Evolutionary conservation across 2,888 invertebrate species (phyloP), one percentile per base, ranked within the genome.

Genomic region (Polydrusus tereticollis): DNA sequence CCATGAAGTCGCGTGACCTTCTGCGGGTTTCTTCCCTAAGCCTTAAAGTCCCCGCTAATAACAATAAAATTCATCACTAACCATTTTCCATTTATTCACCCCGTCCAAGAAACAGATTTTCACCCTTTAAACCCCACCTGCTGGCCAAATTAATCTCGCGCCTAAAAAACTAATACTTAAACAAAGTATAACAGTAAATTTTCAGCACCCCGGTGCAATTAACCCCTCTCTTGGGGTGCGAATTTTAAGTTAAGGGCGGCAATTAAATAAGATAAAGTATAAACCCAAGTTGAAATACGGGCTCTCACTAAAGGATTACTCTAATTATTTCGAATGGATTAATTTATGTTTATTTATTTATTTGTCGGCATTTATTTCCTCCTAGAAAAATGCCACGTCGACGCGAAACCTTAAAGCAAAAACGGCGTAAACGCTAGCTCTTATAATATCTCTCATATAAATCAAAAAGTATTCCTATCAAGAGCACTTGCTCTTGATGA

Each of bases 261-360:
- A 71, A 71, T 71, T 71, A 71, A 71, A 71, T 47, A 71, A 71
- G 70, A 70, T 70, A 71, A 71, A 71, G 71, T 71, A 59, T 71
- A 60, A 71, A 41, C 59, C 41, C 29, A 33, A 52, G 41, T 71
- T 71, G 65, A 71, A 65, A 71, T 71, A 65, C 64, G 45, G 55
- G 33, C 63, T 29, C 29, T 38, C 41, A 14, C 16, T 33, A 20
- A 33, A 29, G 50, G 38, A 26, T 50, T 68, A 41, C 33, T n/a
- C 21, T 60, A 59, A 68, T 68, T 68, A 50, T 60, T 68, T 58
- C 18, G 26, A 38, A 29, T 55, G 10, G 20, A 45, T 14, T 60
- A n/a, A 60, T 60, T 60, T 58, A 41, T 58, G 38, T 58, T 36
- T 58, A 38, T 36, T 58, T 20, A 36, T 12, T 20, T 36, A 20